A percentile compares a stretch with the other conserved stretches of the same genome.
Evolutionary conservation across 2,888 invertebrate species (phyloP).

Genomic region (Drosophila histrio): DNA sequence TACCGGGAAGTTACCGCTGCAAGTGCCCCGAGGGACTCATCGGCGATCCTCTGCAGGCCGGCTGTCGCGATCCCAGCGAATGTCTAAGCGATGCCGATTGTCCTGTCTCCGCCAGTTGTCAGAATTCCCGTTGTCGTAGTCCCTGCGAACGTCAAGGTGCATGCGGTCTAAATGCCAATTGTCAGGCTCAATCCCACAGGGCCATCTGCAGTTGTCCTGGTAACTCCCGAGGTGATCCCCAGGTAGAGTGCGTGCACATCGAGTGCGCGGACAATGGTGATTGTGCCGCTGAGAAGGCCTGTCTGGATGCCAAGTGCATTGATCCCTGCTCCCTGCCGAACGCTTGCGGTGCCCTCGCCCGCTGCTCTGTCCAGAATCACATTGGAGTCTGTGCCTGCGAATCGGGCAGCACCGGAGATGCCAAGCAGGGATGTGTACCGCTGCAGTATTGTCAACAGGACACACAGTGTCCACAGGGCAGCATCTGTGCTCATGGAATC

Average conservation of each 20-base stretch:
- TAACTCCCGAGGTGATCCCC: slow-evolving; percentile 91
- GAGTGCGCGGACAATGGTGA: slow-evolving; percentile 92
- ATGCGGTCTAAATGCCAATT: slow-evolving; percentile 92
- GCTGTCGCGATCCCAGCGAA: slow-evolving; percentile 93
- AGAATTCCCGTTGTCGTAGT: slow-evolving; percentile 90
- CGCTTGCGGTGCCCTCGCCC: slow-evolving; percentile 92
- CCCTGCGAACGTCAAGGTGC: slow-evolving; percentile 88
- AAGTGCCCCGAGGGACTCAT: slow-evolving; percentile 91
- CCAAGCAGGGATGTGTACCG: slow-evolving; percentile 92
- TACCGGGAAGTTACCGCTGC: slow-evolving; percentile 91
- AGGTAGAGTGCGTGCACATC: slow-evolving; percentile 88
- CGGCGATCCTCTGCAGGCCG: slow-evolving; percentile 89
- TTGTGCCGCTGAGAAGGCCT: slow-evolving; percentile 89
- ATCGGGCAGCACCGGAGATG: slow-evolving; percentile 93
- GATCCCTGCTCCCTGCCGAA: slow-evolving; percentile 92
- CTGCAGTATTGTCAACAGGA: slow-evolving; percentile 93
- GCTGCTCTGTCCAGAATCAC: slow-evolving; percentile 91
- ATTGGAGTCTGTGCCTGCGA: slow-evolving; percentile 93
- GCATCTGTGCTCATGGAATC: slow-evolving; percentile 92
- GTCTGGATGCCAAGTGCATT: slow-evolving; percentile 91
- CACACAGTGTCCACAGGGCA: slow-evolving; percentile 92
- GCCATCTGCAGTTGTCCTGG: slow-evolving; percentile 90
- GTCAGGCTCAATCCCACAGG: slow-evolving; percentile 88
- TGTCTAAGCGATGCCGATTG: slow-evolving; percentile 92
- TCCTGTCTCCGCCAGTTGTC: slow-evolving; percentile 90